Conservation (phyloP, 2,113 vertebrate genomes). For the Myotis davidii region DNA sequence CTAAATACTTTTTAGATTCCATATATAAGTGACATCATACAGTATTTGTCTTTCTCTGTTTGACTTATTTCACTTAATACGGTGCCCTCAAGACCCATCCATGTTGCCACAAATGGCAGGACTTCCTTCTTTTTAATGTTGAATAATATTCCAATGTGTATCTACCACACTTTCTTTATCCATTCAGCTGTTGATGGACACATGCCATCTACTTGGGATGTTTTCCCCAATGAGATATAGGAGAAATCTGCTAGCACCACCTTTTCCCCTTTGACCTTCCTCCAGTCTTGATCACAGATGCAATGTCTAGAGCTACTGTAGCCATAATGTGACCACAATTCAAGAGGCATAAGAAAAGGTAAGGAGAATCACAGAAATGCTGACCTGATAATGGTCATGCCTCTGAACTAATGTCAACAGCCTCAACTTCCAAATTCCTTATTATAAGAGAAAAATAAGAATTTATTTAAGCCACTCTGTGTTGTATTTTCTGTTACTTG, state of each 20-base stretch:
- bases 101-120: not conserved
- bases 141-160: not conserved
- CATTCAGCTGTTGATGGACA: not conserved
- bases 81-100: not conserved
- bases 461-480: not conserved
- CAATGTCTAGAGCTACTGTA: not conserved
- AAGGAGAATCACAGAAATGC: not conserved
- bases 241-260: not conserved
- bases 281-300: not conserved
- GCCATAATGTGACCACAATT: not conserved
- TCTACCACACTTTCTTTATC: not conserved
- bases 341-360: not conserved
- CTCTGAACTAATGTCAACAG: not conserved
- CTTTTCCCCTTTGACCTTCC: not conserved
- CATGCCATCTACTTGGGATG: not conserved
- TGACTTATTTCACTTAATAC: not conserved
- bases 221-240: not conserved
- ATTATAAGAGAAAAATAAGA: not conserved
- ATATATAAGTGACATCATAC: not conserved
- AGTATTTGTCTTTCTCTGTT: not conserved
- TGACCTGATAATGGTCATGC: not conserved
- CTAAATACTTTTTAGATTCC: not conserved
- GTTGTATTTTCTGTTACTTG: conserved; percentile 28
- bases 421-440: not conserved
- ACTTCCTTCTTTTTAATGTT: not conserved